Conservation (phyloP, 2,113 vertebrate genomes). For the Ictalurus punctatus region DNA sequence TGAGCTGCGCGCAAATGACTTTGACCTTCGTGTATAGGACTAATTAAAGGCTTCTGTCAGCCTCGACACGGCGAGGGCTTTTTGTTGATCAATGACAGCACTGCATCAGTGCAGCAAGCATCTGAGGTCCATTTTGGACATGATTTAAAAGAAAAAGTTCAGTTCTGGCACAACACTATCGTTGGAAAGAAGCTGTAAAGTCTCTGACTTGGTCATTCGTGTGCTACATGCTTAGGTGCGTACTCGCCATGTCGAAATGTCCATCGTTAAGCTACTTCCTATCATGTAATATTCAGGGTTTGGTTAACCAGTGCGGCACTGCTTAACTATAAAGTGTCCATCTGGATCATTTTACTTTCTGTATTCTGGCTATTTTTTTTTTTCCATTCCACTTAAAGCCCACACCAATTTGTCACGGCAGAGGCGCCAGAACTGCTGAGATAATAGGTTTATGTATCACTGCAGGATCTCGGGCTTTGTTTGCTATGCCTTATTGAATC, state of each 20-base stretch:
- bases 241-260: not conserved
- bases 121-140: constrained; percentile 8
- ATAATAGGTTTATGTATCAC: constrained; percentile 64
- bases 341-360: constrained; percentile 39
- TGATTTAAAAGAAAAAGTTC: constrained; percentile 11
- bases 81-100: constrained; percentile 43
- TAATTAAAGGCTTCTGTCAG: constrained; percentile 51
- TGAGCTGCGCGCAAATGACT: constrained; percentile 52
- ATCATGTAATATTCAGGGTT: not conserved
- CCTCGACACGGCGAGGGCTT: constrained; percentile 1
- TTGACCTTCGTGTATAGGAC: constrained; percentile 54
- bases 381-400: constrained; percentile 48
- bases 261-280: not conserved
- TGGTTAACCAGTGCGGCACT: not conserved
- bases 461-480: constrained; percentile 57
- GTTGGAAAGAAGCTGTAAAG: not conserved
- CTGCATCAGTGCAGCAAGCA: not conserved
- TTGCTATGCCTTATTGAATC: constrained; percentile 62
- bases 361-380: constrained; percentile 24
- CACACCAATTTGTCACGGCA: constrained; percentile 65
- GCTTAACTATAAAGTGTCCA: not conserved
- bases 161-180: not conserved
- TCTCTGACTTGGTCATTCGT: not conserved
- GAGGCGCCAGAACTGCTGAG: constrained; percentile 55
- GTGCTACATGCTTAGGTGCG: not conserved